These are phyloP conservation scores for Ptyas mucosa DNA, from an alignment of 2,113 vertebrate genomes.

Conservation along the genomic window DNA sequence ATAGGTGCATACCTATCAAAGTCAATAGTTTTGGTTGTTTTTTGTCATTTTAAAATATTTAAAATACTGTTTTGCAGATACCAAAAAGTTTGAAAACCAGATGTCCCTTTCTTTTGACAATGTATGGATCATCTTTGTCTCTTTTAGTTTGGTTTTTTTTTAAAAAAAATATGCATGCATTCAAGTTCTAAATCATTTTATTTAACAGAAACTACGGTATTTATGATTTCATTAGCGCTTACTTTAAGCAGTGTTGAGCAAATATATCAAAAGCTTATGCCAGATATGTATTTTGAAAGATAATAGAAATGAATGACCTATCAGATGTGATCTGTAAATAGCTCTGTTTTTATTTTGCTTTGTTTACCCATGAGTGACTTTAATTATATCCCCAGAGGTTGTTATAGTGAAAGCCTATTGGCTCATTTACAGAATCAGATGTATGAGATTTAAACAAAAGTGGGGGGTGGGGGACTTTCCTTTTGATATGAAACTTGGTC, in stretches of 20 bases:
- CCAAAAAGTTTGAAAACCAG: constrained; percentile 1
- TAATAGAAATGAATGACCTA: neutral
- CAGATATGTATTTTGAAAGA: accelerated
- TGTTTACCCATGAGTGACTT: constrained; percentile 21
- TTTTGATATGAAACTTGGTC: constrained; percentile 14
- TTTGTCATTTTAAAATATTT: neutral
- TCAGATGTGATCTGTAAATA: neutral
- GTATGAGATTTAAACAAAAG: neutral
- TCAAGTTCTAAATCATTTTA: neutral
- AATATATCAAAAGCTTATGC: neutral
- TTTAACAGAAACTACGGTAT: neutral
- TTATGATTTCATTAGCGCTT: neutral
- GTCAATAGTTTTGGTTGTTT: neutral
- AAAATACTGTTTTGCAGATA: neutral
- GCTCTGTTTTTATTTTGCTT: constrained; percentile 30
- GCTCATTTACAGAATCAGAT: neutral
- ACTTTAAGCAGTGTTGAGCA: neutral
- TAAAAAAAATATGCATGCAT: neutral
- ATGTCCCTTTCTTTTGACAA: neutral
- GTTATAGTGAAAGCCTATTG: neutral
- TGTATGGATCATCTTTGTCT: neutral
- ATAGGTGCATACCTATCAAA: constrained; percentile 21
- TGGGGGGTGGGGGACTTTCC: neutral
- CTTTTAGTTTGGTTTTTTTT: constrained; percentile 8
- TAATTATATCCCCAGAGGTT: neutral